A percentile compares a stretch with the other conserved stretches of the same genome.
Evolutionary conservation across 2,888 invertebrate species (phyloP).

Genomic region (Bimastos eiseni): DNA sequence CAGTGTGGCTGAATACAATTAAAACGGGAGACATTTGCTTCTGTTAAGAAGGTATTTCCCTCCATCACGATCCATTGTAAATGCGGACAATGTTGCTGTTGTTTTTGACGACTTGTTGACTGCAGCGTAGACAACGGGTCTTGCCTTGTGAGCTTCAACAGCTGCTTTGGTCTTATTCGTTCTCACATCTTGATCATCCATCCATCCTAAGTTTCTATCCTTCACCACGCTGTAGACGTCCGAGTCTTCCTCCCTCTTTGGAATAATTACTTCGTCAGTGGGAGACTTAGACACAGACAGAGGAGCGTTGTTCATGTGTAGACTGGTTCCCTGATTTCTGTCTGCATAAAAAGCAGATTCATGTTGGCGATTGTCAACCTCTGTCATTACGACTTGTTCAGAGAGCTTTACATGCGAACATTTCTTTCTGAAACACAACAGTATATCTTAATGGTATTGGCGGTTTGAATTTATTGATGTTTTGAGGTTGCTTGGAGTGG

Average conservation of each 20-base stretch:
- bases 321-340: slow-evolving; percentile 2
- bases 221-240: background rate
- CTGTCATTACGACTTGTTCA: too few relatives aligned
- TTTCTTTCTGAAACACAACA: too few relatives aligned
- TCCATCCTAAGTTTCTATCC: background rate
- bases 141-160: background rate
- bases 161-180: background rate
- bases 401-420: too few relatives aligned
- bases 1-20: background rate
- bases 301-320: background rate
- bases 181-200: slow-evolving; percentile 8
- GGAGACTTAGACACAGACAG: too few relatives aligned
- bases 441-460: too few relatives aligned
- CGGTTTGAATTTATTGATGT: background rate
- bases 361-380: background rate
- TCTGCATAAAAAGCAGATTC: background rate
- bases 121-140: background rate
- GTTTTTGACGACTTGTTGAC: background rate
- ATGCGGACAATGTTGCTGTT: background rate
- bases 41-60: background rate
- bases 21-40: background rate
- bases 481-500: too few relatives aligned
- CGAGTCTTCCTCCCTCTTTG: background rate
- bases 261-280: background rate
- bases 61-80: background rate